phyloP scores from a whole-genome alignment of 2,113 vertebrate genomes.

The Mobula birostris region DNA sequence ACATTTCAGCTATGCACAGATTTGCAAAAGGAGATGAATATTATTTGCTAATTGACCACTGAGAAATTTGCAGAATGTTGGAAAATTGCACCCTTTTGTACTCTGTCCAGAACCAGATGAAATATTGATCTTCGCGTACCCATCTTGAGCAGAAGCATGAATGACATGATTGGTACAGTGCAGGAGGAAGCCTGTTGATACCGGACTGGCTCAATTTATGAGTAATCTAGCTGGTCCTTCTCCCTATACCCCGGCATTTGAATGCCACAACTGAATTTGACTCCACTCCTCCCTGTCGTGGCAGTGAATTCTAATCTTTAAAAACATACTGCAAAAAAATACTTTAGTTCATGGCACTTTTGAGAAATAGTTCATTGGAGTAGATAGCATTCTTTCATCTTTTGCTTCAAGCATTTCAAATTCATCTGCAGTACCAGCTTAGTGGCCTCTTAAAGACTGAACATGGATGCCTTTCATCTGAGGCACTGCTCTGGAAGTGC shows the following conservation, averaged over 20 bases:
- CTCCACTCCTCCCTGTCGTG: too few relatives aligned
- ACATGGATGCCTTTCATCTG: background rate
- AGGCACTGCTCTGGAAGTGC: background rate
- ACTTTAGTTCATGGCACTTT: too few relatives aligned
- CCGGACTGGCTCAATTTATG: too few relatives aligned
- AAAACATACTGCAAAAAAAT: too few relatives aligned
- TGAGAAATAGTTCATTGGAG: background rate
- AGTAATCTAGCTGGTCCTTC: too few relatives aligned
- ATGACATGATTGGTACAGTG: too few relatives aligned
- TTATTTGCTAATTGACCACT: conserved; percentile 9
- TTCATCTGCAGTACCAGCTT: background rate
- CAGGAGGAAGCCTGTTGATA: too few relatives aligned
- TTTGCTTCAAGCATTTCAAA: background rate
- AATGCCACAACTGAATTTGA: too few relatives aligned
- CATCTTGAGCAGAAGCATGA: background rate
- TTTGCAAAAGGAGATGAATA: background rate
- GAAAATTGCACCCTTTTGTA: background rate
- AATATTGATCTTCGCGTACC: background rate
- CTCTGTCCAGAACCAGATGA: background rate
- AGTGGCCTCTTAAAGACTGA: background rate
- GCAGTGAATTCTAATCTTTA: too few relatives aligned
- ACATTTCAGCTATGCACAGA: background rate
- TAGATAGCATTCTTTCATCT: background rate
- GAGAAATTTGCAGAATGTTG: background rate
- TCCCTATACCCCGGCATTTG: too few relatives aligned